These are phyloP conservation scores for Pelochelys cantorii DNA, from an alignment of 2,797 vertebrate species.

Conservation along the genomic window DNA sequence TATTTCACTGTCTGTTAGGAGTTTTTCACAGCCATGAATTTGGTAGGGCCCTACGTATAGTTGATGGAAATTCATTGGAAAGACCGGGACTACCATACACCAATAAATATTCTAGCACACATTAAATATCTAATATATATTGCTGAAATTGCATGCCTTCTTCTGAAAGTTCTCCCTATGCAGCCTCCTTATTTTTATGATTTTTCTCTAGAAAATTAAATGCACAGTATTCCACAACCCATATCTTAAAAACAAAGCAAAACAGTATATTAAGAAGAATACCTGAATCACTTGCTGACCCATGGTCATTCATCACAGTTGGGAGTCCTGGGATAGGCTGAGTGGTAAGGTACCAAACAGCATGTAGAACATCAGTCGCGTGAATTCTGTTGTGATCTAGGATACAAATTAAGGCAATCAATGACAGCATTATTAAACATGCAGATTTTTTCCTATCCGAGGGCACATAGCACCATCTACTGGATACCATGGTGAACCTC, in stretches of 20 bases:
- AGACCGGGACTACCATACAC: background rate
- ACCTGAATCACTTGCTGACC: slow-evolving; percentile 95
- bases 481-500: slow-evolving; percentile 41
- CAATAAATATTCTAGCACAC: background rate
- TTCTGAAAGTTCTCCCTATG: rapidly evolving
- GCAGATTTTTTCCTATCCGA: background rate
- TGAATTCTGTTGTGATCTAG: slow-evolving; percentile 98
- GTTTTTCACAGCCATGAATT: no score
- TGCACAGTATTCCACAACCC: rapidly evolving
- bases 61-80: background rate
- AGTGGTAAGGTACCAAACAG: slow-evolving; percentile 98
- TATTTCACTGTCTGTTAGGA: no score
- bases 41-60: background rate
- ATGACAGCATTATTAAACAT: background rate
- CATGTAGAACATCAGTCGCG: slow-evolving; percentile 98
- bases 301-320: slow-evolving; percentile 87
- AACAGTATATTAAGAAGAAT: background rate
- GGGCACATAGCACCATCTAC: slow-evolving; percentile 74
- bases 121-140: rapidly evolving
- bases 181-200: background rate
- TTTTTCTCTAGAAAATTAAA: background rate
- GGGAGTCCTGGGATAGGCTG: slow-evolving; percentile 94
- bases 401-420: slow-evolving; percentile 6
- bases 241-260: background rate
- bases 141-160: background rate